Base-by-base conservation (phyloP, 2,888 invertebrate species). In the Philereme vetulata region DNA sequence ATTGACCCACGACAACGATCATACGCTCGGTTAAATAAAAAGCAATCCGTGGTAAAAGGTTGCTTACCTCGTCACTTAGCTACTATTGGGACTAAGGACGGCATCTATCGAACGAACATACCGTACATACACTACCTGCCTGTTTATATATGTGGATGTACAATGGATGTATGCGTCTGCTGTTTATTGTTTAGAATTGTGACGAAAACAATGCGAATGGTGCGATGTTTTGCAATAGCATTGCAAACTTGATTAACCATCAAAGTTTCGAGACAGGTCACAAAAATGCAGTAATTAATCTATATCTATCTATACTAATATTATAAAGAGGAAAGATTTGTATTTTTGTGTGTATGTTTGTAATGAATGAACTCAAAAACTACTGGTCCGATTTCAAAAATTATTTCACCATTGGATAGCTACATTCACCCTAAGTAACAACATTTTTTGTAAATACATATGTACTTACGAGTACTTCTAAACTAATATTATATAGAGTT, bases 71-170 rank as follows among this genome's bases (percentile, higher is more conserved):
- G 70, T 61, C 68, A 68, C 72, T 68, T 67, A 55, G 64, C 21
- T 49, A 55, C 63, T 78, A 85, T 84, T 78, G 78, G 74, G 82
- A 82, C 72, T 87, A 87, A 88, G 86, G 89, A 82, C 88, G 67
- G 67, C 76, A 40, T 60, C 58, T 56, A 65, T 70, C 60, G 51
- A 54, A 63, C 62, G 61, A 60, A 59, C 61, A 48, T 40, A 56
- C 36, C 47, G 11, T 10, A 51, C 55, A 62, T 50, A 35, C 35
- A 38, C 21, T 38, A 59, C 45, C 57, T 47, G 44, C 10, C 21
- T 21, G 21, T 2, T 21, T 21, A 21, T 42, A 6, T 33, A 46
- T 48, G 42, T 55, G 56, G 5, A 46, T 35, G 32, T 45, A 51
- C 44, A 51, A 51, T 53, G 10, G 43, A 32, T 51, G 42, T 43